phyloP scores from a whole-genome alignment of 2,113 vertebrate species.

The Enhydra lutris region DNA sequence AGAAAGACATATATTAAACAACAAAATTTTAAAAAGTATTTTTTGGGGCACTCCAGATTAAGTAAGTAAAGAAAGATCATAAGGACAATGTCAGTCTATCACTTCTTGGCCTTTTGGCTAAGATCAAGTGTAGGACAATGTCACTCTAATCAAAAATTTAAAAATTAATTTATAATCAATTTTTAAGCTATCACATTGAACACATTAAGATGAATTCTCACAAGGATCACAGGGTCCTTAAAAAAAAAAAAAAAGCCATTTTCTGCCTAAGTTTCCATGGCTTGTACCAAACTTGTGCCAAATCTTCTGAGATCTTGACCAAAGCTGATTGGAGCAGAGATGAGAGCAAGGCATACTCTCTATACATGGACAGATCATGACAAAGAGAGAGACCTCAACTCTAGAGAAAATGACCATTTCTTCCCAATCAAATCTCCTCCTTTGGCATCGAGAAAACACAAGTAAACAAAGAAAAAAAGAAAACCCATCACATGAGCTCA shows the following conservation, averaged over 20 bases:
- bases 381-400: background rate
- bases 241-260: background rate
- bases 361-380: background rate
- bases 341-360: background rate
- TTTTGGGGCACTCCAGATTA: background rate
- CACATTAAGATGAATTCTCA: background rate
- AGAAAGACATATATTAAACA: conserved; percentile 16
- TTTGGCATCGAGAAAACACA: background rate
- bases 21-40: background rate
- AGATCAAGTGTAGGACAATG: background rate
- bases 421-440: background rate
- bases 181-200: background rate
- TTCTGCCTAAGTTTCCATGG: background rate
- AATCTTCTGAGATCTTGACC: background rate
- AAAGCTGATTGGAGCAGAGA: background rate
- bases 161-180: background rate
- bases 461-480: background rate
- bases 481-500: background rate
- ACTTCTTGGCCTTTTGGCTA: too few relatives aligned
- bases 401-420: background rate
- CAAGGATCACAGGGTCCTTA: background rate
- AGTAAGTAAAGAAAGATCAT: background rate
- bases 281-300: background rate
- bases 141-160: background rate
- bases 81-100: background rate